phyloP scores from a whole-genome alignment of 2,113 vertebrate species.

The Corapipo altera region DNA sequence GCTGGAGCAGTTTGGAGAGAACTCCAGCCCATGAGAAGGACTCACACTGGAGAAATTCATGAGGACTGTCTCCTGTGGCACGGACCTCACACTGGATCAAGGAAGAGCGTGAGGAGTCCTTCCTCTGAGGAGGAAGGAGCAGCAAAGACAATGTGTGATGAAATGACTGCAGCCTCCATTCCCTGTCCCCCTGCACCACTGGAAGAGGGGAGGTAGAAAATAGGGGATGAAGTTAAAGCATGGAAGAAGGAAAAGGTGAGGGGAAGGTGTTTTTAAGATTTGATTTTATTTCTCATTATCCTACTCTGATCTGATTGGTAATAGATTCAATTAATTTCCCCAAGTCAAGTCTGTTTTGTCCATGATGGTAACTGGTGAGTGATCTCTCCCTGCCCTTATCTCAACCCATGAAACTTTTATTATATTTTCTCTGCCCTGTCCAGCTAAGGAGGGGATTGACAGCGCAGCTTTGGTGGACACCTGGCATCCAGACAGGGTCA shows the following conservation, averaged over 20 bases:
- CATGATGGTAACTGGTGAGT: background rate
- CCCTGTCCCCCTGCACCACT: background rate
- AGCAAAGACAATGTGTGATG: background rate
- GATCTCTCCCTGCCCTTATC: background rate
- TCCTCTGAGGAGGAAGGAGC: background rate
- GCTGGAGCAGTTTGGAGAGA: background rate
- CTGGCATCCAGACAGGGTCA: background rate
- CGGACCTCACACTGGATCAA: background rate
- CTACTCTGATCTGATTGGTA: background rate
- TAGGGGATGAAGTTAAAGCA: background rate
- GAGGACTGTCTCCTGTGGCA: background rate
- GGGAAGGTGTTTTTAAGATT: background rate
- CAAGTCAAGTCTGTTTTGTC: background rate
- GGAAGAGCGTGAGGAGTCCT: background rate
- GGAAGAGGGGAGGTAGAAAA: background rate
- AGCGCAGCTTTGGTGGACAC: background rate
- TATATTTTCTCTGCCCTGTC: background rate
- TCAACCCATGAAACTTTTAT: accelerated
- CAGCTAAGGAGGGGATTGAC: background rate
- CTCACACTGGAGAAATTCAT: background rate
- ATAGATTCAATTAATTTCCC: background rate
- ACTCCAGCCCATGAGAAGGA: background rate
- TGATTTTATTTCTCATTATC: background rate
- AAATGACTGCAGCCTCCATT: too few species aligned
- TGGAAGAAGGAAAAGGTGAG: background rate